Percentiles rank a stretch among this genome's conserved stretches.
Evolutionary conservation across 2,113 vertebrate genomes (phyloP).

Genomic region (Laticauda laticaudata): DNA sequence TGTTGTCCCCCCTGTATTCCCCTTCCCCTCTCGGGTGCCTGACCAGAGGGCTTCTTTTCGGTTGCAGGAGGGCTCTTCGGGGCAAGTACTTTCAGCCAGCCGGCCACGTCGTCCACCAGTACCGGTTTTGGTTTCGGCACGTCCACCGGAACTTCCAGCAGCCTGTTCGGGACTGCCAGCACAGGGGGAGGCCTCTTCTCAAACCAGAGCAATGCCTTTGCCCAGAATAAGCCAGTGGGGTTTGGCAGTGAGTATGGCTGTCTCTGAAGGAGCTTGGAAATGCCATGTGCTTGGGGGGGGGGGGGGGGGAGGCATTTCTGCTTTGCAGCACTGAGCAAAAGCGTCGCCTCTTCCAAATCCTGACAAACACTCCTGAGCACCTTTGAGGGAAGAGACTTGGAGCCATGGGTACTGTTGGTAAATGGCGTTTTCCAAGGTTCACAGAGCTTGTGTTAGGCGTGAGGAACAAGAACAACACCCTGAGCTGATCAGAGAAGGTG

Average conservation of each 20-base stretch:
- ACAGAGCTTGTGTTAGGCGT: background rate
- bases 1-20: too few relatives aligned
- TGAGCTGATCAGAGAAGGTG: background rate
- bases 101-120: slow-evolving; percentile 88
- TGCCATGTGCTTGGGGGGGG: too few relatives aligned
- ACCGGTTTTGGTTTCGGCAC: slow-evolving; percentile 90
- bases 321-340: background rate
- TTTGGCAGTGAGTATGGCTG: slow-evolving; percentile 86
- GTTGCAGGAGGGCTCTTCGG: slow-evolving; percentile 89
- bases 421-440: background rate
- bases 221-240: slow-evolving; percentile 84
- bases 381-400: background rate
- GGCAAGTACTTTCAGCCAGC: slow-evolving; percentile 87
- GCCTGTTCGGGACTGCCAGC: slow-evolving; percentile 86
- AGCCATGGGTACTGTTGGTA: background rate
- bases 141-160: slow-evolving; percentile 81
- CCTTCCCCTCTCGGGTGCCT: background rate
- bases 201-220: slow-evolving; percentile 91
- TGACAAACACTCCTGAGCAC: background rate
- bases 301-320: too few relatives aligned
- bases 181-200: slow-evolving; percentile 90
- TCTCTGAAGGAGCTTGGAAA: background rate
- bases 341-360: background rate
- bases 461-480: background rate
- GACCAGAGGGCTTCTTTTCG: background rate